phyloP scores from a whole-genome alignment of 2,113 vertebrate species.

The Phalacrocorax pelagicus region DNA sequence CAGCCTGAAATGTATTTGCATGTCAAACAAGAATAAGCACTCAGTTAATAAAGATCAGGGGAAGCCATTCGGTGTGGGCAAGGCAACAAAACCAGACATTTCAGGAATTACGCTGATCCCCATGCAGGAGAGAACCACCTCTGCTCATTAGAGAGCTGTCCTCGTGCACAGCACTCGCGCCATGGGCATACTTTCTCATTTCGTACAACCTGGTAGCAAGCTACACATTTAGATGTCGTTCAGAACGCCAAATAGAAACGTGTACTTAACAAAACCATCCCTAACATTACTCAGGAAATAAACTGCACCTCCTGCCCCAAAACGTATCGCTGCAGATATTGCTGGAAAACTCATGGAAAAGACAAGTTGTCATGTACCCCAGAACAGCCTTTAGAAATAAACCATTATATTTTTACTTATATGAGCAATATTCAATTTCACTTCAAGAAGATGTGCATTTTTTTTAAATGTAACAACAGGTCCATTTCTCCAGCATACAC shows the following conservation, averaged over 20 bases:
- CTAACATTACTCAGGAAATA: not conserved
- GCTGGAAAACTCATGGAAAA: not conserved
- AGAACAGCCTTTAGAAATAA: not conserved
- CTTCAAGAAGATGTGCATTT: not conserved
- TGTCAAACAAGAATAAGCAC: not conserved
- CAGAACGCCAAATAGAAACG: not conserved
- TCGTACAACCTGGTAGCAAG: not conserved
- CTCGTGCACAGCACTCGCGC: fast-evolving
- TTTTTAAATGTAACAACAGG: not conserved
- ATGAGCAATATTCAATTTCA: not conserved
- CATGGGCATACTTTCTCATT: not conserved
- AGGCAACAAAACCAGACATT: not conserved
- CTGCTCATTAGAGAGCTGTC: not conserved
- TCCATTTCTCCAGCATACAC: not conserved
- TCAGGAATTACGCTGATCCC: not conserved
- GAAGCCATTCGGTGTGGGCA: not conserved
- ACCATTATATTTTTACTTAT: not conserved
- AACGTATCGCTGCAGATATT: not conserved
- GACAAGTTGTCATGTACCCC: not conserved
- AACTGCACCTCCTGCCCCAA: not conserved
- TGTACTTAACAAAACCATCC: not conserved
- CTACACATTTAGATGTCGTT: no score
- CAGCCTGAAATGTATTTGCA: not conserved
- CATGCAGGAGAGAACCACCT: not conserved
- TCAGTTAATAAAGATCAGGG: not conserved